Evolutionary conservation across 64 coral and sea anemone genomes (phyloP).

Genomic region (Acropora yongei): DNA sequence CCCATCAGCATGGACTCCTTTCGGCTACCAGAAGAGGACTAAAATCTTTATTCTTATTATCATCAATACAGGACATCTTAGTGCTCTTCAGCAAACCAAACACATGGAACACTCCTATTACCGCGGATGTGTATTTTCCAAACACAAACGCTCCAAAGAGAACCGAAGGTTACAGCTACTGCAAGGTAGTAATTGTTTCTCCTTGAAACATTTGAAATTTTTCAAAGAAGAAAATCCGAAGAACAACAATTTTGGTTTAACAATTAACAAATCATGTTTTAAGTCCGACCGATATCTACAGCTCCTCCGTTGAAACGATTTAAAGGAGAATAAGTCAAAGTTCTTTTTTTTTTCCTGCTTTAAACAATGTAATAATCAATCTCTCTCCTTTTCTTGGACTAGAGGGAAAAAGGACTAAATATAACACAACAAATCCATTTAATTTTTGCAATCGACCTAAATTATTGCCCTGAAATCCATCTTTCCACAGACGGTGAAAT

Average conservation of each 20-base stretch:
- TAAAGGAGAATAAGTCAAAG: too few relatives aligned
- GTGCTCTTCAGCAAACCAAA: background rate
- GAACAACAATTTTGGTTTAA: background rate
- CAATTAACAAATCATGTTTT: background rate
- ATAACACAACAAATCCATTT: background rate
- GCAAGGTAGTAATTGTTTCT: conserved; percentile 9
- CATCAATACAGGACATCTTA: conserved; percentile 7
- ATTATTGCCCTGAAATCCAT: background rate
- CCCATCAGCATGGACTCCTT: background rate
- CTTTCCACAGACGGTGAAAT: conserved; percentile 5
- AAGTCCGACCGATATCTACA: too few relatives aligned
- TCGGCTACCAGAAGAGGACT: background rate
- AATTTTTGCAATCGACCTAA: background rate
- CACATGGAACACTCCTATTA: background rate
- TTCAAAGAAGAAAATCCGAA: too few relatives aligned
- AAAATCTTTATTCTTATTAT: background rate
- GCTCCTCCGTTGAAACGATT: too few relatives aligned
- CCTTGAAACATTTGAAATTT: too few relatives aligned
- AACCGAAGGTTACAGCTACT: conserved; percentile 37
- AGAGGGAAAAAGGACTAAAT: too few relatives aligned
- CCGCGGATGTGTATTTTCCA: background rate
- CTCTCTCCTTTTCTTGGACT: too few relatives aligned
- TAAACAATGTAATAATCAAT: too few relatives aligned
- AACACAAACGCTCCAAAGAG: background rate
- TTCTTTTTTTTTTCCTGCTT: too few relatives aligned